phyloP scores from a whole-genome alignment of 2,797 vertebrate genomes.

The Anguilla megastoma region DNA sequence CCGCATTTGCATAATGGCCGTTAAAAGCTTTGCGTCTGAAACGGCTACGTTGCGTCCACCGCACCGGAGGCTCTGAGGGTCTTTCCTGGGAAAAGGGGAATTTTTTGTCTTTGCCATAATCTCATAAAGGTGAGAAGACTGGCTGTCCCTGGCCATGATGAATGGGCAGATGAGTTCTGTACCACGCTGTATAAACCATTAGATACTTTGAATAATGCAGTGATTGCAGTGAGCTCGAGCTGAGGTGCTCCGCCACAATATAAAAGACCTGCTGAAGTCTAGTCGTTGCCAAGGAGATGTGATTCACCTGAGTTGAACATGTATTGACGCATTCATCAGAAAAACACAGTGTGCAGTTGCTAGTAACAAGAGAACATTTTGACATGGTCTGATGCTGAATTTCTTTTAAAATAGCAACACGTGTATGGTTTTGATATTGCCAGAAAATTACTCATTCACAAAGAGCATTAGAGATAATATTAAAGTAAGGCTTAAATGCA shows the following conservation, averaged over 20 bases:
- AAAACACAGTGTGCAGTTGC: background rate
- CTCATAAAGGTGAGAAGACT: conserved; percentile 12
- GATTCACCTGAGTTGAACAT: conserved; percentile 29
- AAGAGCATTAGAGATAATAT: background rate
- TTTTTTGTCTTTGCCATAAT: conserved; percentile 18
- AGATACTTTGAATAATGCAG: conserved; percentile 32
- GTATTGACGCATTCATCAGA: conserved; percentile 7
- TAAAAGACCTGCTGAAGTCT: conserved; percentile 24
- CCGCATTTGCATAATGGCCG: conserved; percentile 19
- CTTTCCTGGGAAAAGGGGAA: background rate
- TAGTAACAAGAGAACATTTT: background rate
- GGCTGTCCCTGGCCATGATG: conserved; percentile 17
- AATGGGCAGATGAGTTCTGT: conserved; percentile 27
- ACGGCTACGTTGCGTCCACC: background rate
- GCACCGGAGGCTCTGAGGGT: background rate
- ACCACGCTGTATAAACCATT: conserved; percentile 19
- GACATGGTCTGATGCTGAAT: background rate
- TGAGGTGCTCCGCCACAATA: conserved; percentile 3
- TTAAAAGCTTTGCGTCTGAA: background rate
- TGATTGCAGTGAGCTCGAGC: conserved; percentile 25
- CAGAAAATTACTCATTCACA: background rate
- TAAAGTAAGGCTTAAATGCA: background rate
- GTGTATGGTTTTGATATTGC: background rate
- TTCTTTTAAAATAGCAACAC: background rate
- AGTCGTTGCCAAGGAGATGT: conserved; percentile 37